phyloP scores from a whole-genome alignment of 2,113 vertebrate species.

The Percopsis transmontana region DNA sequence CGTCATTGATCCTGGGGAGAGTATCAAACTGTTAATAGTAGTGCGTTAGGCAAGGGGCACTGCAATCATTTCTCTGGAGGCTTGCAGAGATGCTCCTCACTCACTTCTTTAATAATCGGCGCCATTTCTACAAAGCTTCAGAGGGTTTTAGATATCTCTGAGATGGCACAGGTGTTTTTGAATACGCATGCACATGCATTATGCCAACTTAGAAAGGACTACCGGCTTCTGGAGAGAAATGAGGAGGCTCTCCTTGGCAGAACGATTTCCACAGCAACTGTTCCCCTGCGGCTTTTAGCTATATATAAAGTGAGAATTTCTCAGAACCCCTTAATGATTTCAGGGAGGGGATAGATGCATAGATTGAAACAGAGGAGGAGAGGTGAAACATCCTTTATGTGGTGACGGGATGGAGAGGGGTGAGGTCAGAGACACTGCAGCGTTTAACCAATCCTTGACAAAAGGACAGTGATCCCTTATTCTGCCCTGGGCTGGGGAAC shows the following conservation, averaged over 20 bases:
- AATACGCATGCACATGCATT: slow-evolving; percentile 46
- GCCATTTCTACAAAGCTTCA: slow-evolving; percentile 28
- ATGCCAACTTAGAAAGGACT: slow-evolving; percentile 48
- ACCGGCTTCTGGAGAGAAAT: slow-evolving; percentile 28
- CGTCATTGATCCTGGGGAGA: slow-evolving; percentile 20
- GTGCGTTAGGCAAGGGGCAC: slow-evolving; percentile 24
- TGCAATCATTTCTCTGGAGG: slow-evolving; percentile 22
- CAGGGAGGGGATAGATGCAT: background rate
- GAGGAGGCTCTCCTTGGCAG: slow-evolving; percentile 18
- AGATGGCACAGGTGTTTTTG: slow-evolving; percentile 20
- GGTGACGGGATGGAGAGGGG: slow-evolving; percentile 14
- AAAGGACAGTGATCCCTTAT: slow-evolving; percentile 40
- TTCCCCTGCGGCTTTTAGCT: slow-evolving; percentile 24
- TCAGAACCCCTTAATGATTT: slow-evolving; percentile 15
- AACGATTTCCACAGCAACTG: slow-evolving; percentile 26
- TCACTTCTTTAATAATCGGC: slow-evolving; percentile 27
- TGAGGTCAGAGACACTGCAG: slow-evolving; percentile 8
- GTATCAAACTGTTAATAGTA: slow-evolving; percentile 19
- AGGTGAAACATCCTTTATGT: slow-evolving; percentile 1
- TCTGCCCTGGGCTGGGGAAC: slow-evolving; percentile 4
- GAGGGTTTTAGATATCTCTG: slow-evolving; percentile 25
- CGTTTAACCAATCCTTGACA: slow-evolving; percentile 35
- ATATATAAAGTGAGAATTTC: slow-evolving; percentile 15
- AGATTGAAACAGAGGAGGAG: background rate
- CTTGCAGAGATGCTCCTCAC: slow-evolving; percentile 11